These are phyloP conservation scores for Saccostrea glomerata DNA, from an alignment of 1,140 invertebrate genomes.

Conservation along the genomic window DNA sequence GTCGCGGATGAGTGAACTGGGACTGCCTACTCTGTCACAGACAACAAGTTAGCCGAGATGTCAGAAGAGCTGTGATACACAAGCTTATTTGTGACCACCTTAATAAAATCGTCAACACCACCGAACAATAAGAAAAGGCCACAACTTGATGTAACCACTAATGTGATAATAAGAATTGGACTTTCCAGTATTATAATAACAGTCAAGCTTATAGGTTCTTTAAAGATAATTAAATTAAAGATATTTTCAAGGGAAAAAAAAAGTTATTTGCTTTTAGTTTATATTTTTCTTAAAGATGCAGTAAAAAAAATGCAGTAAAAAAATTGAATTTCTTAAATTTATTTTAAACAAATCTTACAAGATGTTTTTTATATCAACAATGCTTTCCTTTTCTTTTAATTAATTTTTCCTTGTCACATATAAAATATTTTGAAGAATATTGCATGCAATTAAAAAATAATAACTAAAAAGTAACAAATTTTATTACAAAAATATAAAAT, in stretches of 20 bases:
- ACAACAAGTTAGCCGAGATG: conserved; percentile 9
- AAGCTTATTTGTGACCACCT: conserved; percentile 17
- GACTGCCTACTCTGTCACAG: conserved; percentile 26
- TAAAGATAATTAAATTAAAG: background rate
- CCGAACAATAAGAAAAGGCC: background rate
- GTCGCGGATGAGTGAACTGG: background rate
- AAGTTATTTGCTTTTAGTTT: no score
- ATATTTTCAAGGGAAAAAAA: background rate
- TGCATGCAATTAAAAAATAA: background rate
- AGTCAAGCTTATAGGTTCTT: background rate
- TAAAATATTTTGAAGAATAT: background rate
- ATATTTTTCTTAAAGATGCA: background rate
- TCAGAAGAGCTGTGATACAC: conserved; percentile 16
- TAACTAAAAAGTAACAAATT: background rate
- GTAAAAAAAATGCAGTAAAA: background rate
- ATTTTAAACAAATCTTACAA: background rate
- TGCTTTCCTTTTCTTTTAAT: background rate
- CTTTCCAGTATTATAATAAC: background rate
- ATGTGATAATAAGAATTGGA: background rate
- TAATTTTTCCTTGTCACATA: background rate
- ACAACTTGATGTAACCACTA: background rate
- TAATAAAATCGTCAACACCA: conserved; percentile 18
- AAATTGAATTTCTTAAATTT: no score
- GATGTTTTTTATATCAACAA: background rate
- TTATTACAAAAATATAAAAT: background rate